These are phyloP conservation scores for Strix uralensis DNA, from an alignment of 2,113 vertebrate species.

Conservation along the genomic window DNA sequence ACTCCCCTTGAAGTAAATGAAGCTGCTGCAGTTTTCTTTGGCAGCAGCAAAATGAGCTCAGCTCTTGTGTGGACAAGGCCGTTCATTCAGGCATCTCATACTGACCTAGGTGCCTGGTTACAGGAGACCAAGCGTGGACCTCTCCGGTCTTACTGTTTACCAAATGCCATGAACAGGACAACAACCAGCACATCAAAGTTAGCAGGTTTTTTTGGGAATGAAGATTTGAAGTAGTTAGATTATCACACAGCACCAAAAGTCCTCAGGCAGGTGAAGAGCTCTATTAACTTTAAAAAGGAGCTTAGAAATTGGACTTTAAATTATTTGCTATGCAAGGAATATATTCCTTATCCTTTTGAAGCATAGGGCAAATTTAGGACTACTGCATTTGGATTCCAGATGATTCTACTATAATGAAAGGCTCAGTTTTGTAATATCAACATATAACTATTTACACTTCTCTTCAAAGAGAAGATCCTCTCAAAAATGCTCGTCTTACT, in stretches of 20 bases:
- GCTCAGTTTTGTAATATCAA: background rate
- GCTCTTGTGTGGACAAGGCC: accelerated
- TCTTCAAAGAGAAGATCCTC: background rate
- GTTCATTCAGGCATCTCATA: background rate
- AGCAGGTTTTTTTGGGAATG: background rate
- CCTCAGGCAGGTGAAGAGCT: background rate
- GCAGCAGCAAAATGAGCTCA: background rate
- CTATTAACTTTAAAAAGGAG: background rate
- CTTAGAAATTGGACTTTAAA: background rate
- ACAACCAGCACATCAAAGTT: background rate
- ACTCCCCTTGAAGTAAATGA: background rate
- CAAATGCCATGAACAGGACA: background rate
- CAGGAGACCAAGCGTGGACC: background rate
- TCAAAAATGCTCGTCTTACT: background rate
- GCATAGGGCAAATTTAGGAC: background rate
- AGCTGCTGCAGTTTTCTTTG: background rate
- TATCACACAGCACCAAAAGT: background rate
- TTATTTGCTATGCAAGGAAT: background rate
- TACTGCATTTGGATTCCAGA: background rate
- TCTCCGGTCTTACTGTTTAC: background rate
- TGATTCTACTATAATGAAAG: background rate
- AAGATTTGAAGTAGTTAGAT: background rate
- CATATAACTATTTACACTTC: background rate
- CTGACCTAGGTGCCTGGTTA: background rate
- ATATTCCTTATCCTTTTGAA: background rate